Base-by-base conservation (phyloP, 2,888 invertebrate genomes). In the Atherix ibis region DNA sequence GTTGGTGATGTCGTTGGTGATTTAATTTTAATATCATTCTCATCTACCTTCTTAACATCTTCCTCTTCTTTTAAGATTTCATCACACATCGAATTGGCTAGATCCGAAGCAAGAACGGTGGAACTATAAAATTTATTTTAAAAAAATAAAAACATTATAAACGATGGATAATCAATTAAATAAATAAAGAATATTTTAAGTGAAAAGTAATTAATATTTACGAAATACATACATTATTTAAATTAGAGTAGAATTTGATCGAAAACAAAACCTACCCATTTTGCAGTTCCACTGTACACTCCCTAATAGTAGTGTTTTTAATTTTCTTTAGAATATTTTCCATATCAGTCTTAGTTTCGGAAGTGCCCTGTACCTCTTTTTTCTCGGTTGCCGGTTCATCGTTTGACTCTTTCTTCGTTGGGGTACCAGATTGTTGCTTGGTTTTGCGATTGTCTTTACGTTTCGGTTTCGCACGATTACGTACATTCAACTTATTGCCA, bases 81-180 rank as follows among this genome's bases (percentile, higher is more conserved):
- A 36, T 44, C 41, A 37, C 46, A 44, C 37, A 46, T 43, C 19
- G 43, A 48, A 36, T 43, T 46, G 26, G 42, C 45, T 35, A 48
- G 31, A 42, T 46, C 44, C 37, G 45, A 45, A 38, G 40, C 39
- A 32, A 43, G 41, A 36, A 37, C 40, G 36, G 45, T 38, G 35
- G 45, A 43, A 37, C 47, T 47, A 27, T 35, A n/a, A n/a, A n/a
- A n/a, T n/a, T n/a, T n/a, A n/a, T n/a, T n/a, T n/a, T n/a, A n/a
- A n/a, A n/a, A n/a, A n/a, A n/a, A n/a, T n/a, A n/a, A n/a, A n/a
- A n/a, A n/a, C n/a, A n/a, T n/a, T n/a, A n/a, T n/a, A n/a, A n/a
- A n/a, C n/a, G n/a, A n/a, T n/a, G n/a, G n/a, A n/a, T n/a, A n/a
- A n/a, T n/a, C n/a, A n/a, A n/a, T n/a, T n/a, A n/a, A n/a, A n/a